Conservation (phyloP, 2,888 invertebrate genomes). For the Limnephilus marmoratus region DNA sequence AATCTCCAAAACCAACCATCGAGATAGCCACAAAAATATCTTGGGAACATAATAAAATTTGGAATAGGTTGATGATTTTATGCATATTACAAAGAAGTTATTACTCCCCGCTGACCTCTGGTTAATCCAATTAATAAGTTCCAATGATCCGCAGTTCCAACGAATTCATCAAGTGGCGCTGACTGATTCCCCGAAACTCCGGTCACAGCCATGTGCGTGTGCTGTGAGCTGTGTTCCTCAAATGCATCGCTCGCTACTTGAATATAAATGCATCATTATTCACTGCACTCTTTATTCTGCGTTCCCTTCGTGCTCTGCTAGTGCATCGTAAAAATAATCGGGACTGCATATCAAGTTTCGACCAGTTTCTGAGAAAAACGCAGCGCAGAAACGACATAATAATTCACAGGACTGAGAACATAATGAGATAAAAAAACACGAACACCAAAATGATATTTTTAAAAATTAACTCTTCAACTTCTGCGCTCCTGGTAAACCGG, state of each 20-base stretch:
- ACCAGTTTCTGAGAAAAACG: slow-evolving; percentile 13
- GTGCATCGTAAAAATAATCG: slow-evolving; percentile 23
- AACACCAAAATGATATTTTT: neutral
- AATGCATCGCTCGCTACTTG: neutral
- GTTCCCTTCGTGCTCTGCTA: neutral
- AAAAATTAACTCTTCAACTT: neutral
- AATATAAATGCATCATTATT: neutral
- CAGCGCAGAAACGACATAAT: neutral
- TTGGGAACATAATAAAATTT: too few species aligned
- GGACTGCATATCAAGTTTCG: slow-evolving; percentile 3
- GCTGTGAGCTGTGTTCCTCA: neutral
- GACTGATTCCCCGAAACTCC: neutral
- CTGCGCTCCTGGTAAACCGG: neutral
- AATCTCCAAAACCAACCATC: neutral
- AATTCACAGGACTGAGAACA: neutral
- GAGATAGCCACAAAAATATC: neutral
- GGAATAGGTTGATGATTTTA: too few species aligned
- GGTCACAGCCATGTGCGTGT: neutral
- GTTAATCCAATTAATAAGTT: neutral
- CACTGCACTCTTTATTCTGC: neutral
- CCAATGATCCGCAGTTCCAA: neutral
- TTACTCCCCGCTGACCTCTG: neutral
- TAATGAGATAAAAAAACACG: neutral
- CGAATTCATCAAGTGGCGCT: neutral
- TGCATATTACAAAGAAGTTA: neutral